phyloP scores from a whole-genome alignment of 2,113 vertebrate species.

The Protobothrops flavoviridis region DNA sequence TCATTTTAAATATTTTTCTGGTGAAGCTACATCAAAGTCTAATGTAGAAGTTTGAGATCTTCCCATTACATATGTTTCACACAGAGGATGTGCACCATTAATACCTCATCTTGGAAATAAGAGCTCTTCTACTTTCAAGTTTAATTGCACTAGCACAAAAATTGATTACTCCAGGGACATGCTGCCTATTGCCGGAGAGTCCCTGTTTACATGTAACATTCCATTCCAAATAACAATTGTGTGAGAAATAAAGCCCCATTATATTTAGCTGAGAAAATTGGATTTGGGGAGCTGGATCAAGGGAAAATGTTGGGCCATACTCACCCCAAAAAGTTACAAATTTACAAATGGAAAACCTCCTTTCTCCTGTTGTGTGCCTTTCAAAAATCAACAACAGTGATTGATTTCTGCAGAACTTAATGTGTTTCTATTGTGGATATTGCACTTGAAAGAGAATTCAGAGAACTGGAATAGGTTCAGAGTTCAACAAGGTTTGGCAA shows the following conservation, averaged over 20 bases:
- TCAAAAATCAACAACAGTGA: constrained; percentile 51
- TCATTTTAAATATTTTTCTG: background rate
- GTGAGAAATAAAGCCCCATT: constrained; percentile 21
- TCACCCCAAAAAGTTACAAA: background rate
- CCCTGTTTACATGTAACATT: constrained; percentile 67
- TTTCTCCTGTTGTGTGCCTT: background rate
- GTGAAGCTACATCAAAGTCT: constrained; percentile 24
- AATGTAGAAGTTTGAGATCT: constrained; percentile 19
- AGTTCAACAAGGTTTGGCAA: background rate
- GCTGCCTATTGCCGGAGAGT: constrained; percentile 60
- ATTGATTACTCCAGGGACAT: background rate
- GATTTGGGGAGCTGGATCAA: constrained; percentile 49
- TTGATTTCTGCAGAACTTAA: constrained; percentile 38
- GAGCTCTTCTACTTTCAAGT: background rate
- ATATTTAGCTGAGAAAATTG: constrained; percentile 54
- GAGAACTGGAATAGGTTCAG: background rate
- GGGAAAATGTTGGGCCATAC: background rate
- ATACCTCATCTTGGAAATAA: background rate
- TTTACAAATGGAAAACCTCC: background rate
- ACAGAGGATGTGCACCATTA: background rate
- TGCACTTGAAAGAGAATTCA: background rate
- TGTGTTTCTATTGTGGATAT: background rate
- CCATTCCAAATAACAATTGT: constrained; percentile 62
- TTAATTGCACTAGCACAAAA: background rate
- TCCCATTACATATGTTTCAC: background rate